Conservation (phyloP, 2,888 invertebrate species). For the Zonitis immaculata region DNA sequence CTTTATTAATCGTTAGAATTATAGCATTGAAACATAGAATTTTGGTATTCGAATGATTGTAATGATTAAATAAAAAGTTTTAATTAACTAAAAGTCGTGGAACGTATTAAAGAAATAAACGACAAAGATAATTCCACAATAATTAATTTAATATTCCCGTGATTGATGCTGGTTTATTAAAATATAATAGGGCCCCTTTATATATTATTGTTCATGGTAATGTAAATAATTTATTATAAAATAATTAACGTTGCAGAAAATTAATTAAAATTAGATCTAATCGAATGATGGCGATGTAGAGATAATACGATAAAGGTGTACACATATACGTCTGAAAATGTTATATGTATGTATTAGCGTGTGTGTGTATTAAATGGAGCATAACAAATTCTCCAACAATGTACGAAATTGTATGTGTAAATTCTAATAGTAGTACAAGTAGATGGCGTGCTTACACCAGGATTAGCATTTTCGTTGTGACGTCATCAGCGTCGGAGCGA, state of each 20-base stretch:
- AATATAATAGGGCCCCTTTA: too few species aligned
- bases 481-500: slow-evolving; percentile 44
- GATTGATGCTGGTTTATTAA: too few species aligned
- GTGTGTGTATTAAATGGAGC: slow-evolving; percentile 10
- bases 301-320: slow-evolving; percentile 9
- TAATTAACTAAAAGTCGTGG: not conserved
- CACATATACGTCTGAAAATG: too few species aligned
- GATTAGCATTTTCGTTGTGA: slow-evolving; percentile 29
- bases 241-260: slow-evolving; percentile 6
- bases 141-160: too few species aligned
- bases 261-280: slow-evolving; percentile 14
- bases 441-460: slow-evolving; percentile 15
- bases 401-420: slow-evolving; percentile 4
- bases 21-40: too few species aligned
- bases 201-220: not conserved
- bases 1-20: too few species aligned
- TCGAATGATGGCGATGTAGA: slow-evolving; percentile 12
- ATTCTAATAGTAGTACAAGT: not conserved
- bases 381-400: not conserved
- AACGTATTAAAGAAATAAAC: not conserved
- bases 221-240: slow-evolving; percentile 9
- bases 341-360: too few species aligned
- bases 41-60: not conserved
- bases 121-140: too few species aligned
- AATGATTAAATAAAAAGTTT: not conserved